phyloP scores from a whole-genome alignment of 92 coral and sea anemone species.

The Zoanthus gigantus region DNA sequence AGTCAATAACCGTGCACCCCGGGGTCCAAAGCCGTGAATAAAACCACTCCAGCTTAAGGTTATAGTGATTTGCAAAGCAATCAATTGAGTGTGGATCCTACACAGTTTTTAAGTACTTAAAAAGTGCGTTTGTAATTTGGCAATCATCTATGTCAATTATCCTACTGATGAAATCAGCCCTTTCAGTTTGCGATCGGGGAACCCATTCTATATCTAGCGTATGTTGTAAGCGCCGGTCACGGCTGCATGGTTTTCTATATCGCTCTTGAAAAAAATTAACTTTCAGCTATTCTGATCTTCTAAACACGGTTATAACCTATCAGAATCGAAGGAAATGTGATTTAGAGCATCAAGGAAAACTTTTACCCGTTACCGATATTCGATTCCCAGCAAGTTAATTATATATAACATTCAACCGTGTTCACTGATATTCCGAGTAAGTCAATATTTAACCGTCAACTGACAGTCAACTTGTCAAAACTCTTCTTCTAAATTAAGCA shows the following conservation, averaged over 20 bases:
- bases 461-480: constrained; percentile 31
- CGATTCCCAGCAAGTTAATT: constrained; percentile 19
- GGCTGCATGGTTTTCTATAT: background rate
- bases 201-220: constrained; percentile 67
- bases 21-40: no score
- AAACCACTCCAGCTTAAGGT: no score
- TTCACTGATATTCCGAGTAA: constrained; percentile 27
- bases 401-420: constrained; percentile 25
- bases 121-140: constrained; percentile 50
- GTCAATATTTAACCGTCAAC: constrained; percentile 30
- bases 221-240: background rate
- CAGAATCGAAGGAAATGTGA: constrained; percentile 26
- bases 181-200: constrained; percentile 48
- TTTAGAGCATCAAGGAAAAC: constrained; percentile 23
- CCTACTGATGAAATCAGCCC: constrained; percentile 70
- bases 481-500: constrained; percentile 29
- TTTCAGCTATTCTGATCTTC: constrained; percentile 11
- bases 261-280: constrained; percentile 7
- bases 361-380: constrained; percentile 22
- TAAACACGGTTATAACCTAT: constrained; percentile 20
- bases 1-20: constrained; percentile 57
- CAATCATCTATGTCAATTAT: constrained; percentile 70
- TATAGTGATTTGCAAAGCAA: constrained; percentile 35
- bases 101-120: constrained; percentile 53
- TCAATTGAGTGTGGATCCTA: background rate